Base-by-base conservation (phyloP, 2,113 vertebrate genomes). In the Anas platyrhynchos region DNA sequence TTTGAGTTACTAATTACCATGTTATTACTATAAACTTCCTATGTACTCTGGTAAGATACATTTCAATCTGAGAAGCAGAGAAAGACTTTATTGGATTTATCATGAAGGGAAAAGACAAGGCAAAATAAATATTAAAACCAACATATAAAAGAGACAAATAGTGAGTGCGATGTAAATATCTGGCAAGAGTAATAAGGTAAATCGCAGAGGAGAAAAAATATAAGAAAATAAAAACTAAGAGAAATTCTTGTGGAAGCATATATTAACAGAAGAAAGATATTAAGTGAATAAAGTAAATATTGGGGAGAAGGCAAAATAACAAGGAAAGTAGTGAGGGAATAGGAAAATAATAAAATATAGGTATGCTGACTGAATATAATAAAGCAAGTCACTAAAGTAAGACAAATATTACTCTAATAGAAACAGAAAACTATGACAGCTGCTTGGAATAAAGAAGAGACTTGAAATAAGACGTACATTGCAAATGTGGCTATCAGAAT, bases 41-140 rank as follows among this genome's bases (percentile, higher is more conserved):
- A 9, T 61, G 59, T 38, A 61, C 11, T 74, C 25, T 18, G 27
- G 32, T 66, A 44, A 75, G 27, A 82, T 71, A 21, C 12, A 71
- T 83, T 91, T 96, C 56, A 92, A 66, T 83, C 68, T 50, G 12
- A 86, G 13, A 94, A 66, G 2, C 27, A 63, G n/a, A 76, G 31
- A 66, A 22, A 78, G 18, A 69, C 9, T 55, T 82, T 59, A 69
- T 75, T 95, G 3, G 29, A 86, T 94, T 91, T 96, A 44, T 77
- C n/a, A 54, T 21, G 27, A 75, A 87, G 22, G 27, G 25, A 65
- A 88, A 82, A 76, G 22, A 26, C 25, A 78, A 79, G 48, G 43
- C 16, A 91, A 96, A 93, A 87, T 88, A 94, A 96, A 89, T 88
- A 89, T 69, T 82, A 68, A 95, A 94, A 59, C 5, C 25, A 95